Conservation (phyloP, 2,888 invertebrate genomes). For the Nebria salina region DNA sequence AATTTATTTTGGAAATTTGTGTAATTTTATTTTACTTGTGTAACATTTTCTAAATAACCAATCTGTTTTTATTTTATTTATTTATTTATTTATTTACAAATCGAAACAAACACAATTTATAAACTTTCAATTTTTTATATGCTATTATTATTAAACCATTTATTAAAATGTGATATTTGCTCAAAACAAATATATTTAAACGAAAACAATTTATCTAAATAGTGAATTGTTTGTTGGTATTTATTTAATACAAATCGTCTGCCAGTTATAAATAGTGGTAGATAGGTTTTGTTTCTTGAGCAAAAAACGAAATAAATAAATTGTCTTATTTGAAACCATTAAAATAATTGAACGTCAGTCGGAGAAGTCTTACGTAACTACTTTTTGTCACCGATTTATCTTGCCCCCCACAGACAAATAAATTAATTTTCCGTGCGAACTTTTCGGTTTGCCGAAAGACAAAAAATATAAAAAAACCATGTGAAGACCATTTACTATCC, state of each 20-base stretch:
- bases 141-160: too few species aligned
- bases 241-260: too few species aligned
- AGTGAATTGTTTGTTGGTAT: too few species aligned
- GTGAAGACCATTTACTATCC: not conserved
- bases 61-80: too few species aligned
- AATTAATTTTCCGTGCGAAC: not conserved
- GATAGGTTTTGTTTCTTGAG: not conserved
- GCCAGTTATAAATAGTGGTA: not conserved
- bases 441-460: not conserved
- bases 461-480: not conserved
- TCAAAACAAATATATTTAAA: too few species aligned
- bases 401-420: slow-evolving; percentile 1
- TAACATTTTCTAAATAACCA: too few species aligned
- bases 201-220: too few species aligned
- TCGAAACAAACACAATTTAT: too few species aligned
- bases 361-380: not conserved
- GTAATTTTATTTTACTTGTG: too few species aligned
- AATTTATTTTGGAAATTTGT: not conserved
- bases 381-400: not conserved
- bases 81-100: too few species aligned
- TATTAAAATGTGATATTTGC: too few species aligned
- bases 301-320: not conserved
- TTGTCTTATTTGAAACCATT: not conserved
- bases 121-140: too few species aligned
- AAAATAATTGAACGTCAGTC: not conserved